These are phyloP conservation scores for Diorhabda carinulata DNA, from an alignment of 1,140 invertebrate genomes.

Conservation along the genomic window DNA sequence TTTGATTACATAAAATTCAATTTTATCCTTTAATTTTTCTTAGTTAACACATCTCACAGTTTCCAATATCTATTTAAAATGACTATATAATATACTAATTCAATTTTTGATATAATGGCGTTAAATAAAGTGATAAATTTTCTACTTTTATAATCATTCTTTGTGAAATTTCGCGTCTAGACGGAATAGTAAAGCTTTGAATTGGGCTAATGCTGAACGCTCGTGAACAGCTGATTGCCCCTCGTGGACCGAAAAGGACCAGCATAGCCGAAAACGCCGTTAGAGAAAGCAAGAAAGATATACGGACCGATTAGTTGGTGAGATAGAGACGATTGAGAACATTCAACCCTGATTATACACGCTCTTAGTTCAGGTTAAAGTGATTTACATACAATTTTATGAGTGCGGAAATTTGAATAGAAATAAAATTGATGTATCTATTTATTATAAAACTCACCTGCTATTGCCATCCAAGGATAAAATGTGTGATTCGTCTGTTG, in stretches of 20 bases:
- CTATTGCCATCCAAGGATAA: constrained; percentile 97
- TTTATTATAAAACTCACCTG: constrained; percentile 68
- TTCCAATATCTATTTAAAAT: no score
- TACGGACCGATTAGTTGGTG: neutral
- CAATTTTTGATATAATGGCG: no score
- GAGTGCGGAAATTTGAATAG: neutral
- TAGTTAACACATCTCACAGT: no score
- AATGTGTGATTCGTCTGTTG: constrained; percentile 90
- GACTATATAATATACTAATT: no score
- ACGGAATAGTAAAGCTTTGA: neutral
- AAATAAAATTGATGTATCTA: constrained; percentile 11
- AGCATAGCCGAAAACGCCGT: constrained; percentile 24
- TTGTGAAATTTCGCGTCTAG: neutral
- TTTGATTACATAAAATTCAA: no score
- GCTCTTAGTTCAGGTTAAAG: constrained; percentile 44
- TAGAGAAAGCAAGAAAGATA: constrained; percentile 16
- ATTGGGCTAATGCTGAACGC: neutral
- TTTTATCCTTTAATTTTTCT: no score
- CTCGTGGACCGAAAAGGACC: constrained; percentile 39
- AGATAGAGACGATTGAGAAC: constrained; percentile 31
- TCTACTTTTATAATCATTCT: neutral
- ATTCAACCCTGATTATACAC: constrained; percentile 49
- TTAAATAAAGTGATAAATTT: neutral
- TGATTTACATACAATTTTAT: constrained; percentile 38
- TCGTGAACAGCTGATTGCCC: constrained; percentile 45